Conservation (phyloP, 2,888 invertebrate species). For the Hypomecis atomaria region DNA sequence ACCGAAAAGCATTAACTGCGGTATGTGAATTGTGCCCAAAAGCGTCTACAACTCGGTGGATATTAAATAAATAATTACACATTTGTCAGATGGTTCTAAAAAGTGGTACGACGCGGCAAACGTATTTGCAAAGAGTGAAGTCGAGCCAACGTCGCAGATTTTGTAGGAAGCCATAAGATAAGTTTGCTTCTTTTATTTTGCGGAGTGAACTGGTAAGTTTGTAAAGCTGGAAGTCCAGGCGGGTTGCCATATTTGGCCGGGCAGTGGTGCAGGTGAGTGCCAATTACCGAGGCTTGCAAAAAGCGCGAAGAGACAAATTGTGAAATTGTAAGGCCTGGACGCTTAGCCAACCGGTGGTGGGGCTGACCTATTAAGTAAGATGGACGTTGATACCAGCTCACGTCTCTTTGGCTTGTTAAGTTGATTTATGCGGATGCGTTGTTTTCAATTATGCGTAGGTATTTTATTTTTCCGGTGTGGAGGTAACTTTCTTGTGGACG, state of each 20-base stretch:
- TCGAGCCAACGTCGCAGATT: neutral
- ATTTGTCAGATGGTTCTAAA: conserved; percentile 83
- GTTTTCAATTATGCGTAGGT: conserved; percentile 24
- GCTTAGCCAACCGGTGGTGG: conserved; percentile 37
- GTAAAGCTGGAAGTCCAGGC: conserved; percentile 54
- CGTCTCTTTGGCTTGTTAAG: conserved; percentile 32
- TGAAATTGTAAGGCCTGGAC: conserved; percentile 73
- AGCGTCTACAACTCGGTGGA: conserved; percentile 61
- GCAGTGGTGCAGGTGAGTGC: conserved; percentile 76
- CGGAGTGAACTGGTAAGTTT: neutral
- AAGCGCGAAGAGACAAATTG: conserved; percentile 80
- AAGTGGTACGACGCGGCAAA: conserved; percentile 56
- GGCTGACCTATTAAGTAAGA: conserved; percentile 37
- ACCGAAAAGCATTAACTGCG: conserved; percentile 65
- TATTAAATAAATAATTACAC: conserved; percentile 85
- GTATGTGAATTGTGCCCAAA: conserved; percentile 82
- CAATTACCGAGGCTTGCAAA: conserved; percentile 79
- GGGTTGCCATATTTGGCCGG: conserved; percentile 74
- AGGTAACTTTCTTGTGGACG: conserved; percentile 1
- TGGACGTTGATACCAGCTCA: conserved; percentile 33
- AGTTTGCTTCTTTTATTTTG: neutral
- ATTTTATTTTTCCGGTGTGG: conserved; percentile 19
- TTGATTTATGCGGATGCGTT: conserved; percentile 34
- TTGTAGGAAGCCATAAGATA: neutral
- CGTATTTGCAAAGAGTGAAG: neutral